Percentiles rank a stretch among this genome's conserved stretches.
phyloP scores from a whole-genome alignment of 2,797 vertebrate genomes.

The Enteromius radiatus region DNA sequence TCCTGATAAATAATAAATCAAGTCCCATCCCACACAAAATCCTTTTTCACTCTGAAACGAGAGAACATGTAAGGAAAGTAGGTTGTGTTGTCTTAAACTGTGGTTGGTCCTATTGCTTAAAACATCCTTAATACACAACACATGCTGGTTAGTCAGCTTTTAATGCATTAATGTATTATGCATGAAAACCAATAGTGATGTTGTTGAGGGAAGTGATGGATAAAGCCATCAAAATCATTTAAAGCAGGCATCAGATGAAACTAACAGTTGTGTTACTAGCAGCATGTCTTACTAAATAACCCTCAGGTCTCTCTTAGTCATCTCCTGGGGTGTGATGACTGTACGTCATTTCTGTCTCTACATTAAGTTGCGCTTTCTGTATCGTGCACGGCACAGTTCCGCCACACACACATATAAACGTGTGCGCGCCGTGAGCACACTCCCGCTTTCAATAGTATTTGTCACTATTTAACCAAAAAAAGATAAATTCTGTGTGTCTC shows the following conservation, averaged over 20 bases:
- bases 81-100: not conserved
- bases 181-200: not conserved
- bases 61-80: not conserved
- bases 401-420: no score
- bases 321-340: constrained; percentile 49
- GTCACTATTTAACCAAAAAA: no score
- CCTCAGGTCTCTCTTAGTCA: not conserved
- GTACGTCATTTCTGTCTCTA: no score
- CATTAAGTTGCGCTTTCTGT: no score
- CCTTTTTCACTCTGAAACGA: not conserved
- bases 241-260: not conserved
- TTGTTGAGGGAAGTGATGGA: not conserved
- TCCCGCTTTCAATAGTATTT: no score
- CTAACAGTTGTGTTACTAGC: not conserved
- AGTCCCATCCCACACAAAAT: not conserved
- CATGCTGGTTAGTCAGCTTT: not conserved
- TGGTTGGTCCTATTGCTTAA: not conserved
- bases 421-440: no score
- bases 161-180: not conserved
- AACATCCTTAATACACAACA: not conserved
- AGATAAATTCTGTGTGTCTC: no score
- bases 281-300: constrained; percentile 3
- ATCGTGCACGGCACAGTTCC: no score
- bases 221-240: not conserved
- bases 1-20: not conserved